phyloP scores from a whole-genome alignment of 2,888 invertebrate genomes.

The Hypercompe scribonia region DNA sequence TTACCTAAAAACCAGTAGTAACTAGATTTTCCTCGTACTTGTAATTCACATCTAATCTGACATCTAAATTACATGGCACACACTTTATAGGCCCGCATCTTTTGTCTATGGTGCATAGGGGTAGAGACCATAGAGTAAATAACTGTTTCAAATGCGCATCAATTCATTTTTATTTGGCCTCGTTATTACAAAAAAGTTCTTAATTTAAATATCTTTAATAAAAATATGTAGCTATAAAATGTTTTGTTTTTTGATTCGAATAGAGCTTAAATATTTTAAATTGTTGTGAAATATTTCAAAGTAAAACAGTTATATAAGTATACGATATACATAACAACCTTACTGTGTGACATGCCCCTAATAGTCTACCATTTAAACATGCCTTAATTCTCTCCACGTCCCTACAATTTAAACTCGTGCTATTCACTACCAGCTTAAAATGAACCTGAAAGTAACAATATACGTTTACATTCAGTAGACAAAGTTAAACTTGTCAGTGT shows the following conservation, averaged over 20 bases:
- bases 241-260: background rate
- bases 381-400: slow-evolving; percentile 57
- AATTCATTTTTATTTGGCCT: background rate
- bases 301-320: background rate
- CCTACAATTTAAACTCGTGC: slow-evolving; percentile 54
- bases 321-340: background rate
- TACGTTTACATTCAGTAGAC: slow-evolving; percentile 27
- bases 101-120: slow-evolving; percentile 17
- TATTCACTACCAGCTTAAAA: slow-evolving; percentile 28
- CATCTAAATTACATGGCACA: slow-evolving; percentile 46
- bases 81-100: slow-evolving; percentile 44
- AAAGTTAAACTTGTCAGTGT: slow-evolving; percentile 49
- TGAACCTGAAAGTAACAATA: slow-evolving; percentile 28
- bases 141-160: background rate
- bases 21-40: slow-evolving; percentile 32
- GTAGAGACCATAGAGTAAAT: slow-evolving; percentile 1
- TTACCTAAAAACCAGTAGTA: slow-evolving; percentile 32
- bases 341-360: slow-evolving; percentile 34
- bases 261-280: too few relatives aligned
- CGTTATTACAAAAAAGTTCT: too few relatives aligned
- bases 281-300: background rate
- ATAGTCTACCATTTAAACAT: slow-evolving; percentile 42
- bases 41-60: slow-evolving; percentile 42
- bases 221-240: background rate
- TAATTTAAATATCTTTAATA: background rate